These are phyloP conservation scores for Sebastes fasciatus DNA, from an alignment of 2,113 vertebrate species.

Conservation along the genomic window DNA sequence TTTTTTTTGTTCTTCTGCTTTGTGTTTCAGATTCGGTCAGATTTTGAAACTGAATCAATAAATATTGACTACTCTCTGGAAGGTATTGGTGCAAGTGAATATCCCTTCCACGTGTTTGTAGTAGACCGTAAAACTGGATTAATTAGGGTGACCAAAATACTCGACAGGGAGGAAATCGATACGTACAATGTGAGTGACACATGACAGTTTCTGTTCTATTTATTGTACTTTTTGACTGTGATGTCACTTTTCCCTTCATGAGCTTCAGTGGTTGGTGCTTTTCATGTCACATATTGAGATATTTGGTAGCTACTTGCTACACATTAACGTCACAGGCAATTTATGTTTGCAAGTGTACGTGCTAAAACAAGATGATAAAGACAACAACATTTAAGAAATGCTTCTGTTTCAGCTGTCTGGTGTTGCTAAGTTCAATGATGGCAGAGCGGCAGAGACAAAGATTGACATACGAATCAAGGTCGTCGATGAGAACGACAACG, in stretches of 20 bases:
- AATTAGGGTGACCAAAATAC: constrained; percentile 86
- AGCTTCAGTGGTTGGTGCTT: background rate
- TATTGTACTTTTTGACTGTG: background rate
- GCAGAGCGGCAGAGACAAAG: constrained; percentile 44
- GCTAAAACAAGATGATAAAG: background rate
- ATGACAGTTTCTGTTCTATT: background rate
- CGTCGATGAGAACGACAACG: constrained; percentile 78
- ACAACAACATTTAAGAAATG: background rate
- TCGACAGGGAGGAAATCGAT: constrained; percentile 86
- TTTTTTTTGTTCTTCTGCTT: constrained; percentile 32
- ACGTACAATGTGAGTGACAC: constrained; percentile 77
- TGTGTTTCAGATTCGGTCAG: constrained; percentile 90
- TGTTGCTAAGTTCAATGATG: constrained; percentile 41
- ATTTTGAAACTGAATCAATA: constrained; percentile 68
- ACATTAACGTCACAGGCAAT: background rate
- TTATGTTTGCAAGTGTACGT: background rate
- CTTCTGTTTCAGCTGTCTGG: constrained; percentile 74
- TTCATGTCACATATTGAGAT: background rate
- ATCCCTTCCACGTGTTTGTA: constrained; percentile 88
- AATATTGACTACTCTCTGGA: constrained; percentile 85
- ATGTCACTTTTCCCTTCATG: background rate
- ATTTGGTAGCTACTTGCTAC: background rate
- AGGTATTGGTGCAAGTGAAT: constrained; percentile 85
- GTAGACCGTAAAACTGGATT: constrained; percentile 86
- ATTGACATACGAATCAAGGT: constrained; percentile 77